A percentile compares a stretch with the other conserved stretches of the same genome.
These are phyloP conservation scores for Henicopernis longicauda DNA, from an alignment of 2,113 vertebrate genomes.

Conservation along the genomic window DNA sequence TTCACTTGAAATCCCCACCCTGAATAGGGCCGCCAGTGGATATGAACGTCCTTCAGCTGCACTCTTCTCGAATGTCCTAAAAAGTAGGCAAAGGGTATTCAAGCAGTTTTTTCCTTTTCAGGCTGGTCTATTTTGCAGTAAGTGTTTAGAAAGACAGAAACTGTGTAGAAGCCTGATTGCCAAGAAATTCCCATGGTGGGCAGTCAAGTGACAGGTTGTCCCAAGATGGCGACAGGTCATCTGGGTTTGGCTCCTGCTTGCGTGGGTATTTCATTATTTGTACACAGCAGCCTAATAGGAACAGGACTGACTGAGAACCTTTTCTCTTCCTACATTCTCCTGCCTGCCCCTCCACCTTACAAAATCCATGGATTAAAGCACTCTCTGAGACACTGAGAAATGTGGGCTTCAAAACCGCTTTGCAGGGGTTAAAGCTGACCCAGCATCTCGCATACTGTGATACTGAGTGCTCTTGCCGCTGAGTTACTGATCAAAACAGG, in stretches of 20 bases:
- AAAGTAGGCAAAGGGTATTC: background rate
- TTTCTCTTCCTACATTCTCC: background rate
- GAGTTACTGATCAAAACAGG: background rate
- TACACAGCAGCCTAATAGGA: background rate
- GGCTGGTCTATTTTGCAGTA: background rate
- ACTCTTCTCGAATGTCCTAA: background rate
- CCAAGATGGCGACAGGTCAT: background rate
- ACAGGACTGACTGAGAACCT: background rate
- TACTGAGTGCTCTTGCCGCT: background rate
- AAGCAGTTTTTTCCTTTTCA: background rate
- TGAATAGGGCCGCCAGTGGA: background rate
- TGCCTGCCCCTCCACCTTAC: background rate
- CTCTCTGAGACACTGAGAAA: background rate
- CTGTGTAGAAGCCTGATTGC: background rate
- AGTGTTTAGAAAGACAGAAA: background rate
- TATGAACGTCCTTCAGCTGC: background rate
- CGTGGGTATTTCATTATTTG: background rate
- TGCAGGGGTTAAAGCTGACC: background rate
- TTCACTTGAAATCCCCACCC: background rate
- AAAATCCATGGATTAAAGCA: background rate
- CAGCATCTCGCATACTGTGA: background rate
- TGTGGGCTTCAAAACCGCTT: background rate
- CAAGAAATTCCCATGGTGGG: background rate
- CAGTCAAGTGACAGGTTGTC: background rate
- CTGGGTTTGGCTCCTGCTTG: background rate